Base-by-base conservation (phyloP, 2,888 invertebrate genomes). In the Apomyelois bistriatella region DNA sequence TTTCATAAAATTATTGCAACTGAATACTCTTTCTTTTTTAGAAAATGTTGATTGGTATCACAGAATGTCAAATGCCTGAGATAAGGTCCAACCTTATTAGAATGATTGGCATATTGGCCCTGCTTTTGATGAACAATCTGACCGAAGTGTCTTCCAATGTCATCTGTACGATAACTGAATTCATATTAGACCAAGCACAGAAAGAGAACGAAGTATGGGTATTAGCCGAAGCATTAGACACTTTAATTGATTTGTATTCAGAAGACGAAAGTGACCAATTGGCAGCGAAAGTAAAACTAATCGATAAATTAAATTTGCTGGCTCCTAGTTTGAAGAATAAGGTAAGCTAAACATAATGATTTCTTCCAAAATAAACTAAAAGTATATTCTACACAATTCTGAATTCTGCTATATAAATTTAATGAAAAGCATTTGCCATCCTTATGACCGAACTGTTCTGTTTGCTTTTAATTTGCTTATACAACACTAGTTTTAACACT, bases 171-270 rank as follows among this genome's bases (percentile, higher is more conserved):
- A 91, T 93, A 46, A 89, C 92, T 0, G 84, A 90, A 36, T 94
- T 94, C 69, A 90, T 95, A 61, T 64, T 95, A 38, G 93, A 93
- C 32, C 90, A 92, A 56, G 84, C 88, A 1, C 85, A 82, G n/a
- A 91, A 91, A 64, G 94, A 95, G 68, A 79, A 85, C 15, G 93
- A 94, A 58, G 92, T 94, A 6, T 94, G 94, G 94, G 92, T 95
- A 4, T 82, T 94, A 35, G 94, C 95, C 0, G 96, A 96, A 83
- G 92, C 94, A 3, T 73, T 95, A 37, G 96, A 96, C 70, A 93
- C 94, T 0, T 70, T 95, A 22, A 94, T 95, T 79, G 96, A 96
- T 71, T 91, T 96, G 61, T 96, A 94, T 78, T 92, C 94, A 0
- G 95, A 95, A 69, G 95, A 96, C 69, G 94, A 94, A 68, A 93